Evolutionary conservation across 2,797 vertebrate genomes (phyloP).

Genomic region (Dryobates pubescens): DNA sequence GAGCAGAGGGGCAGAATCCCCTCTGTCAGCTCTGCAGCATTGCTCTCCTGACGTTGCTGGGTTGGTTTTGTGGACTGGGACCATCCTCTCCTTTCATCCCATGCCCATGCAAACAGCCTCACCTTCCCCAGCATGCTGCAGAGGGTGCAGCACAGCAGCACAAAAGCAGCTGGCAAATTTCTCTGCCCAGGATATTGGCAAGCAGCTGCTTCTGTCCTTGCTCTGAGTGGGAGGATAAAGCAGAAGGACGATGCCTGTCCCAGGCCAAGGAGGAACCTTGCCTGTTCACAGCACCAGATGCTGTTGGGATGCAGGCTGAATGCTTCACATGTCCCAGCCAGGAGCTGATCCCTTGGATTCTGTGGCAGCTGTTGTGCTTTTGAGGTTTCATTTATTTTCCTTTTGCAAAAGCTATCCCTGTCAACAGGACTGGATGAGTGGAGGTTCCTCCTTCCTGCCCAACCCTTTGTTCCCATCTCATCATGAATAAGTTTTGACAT

Average conservation of each 20-base stretch:
- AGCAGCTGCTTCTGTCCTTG: background rate
- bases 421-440: background rate
- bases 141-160: background rate
- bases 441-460: background rate
- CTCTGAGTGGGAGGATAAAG: background rate
- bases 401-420: background rate
- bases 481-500: background rate
- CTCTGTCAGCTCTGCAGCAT: background rate
- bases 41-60: background rate
- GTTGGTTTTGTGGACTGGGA: background rate
- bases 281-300: rapidly evolving
- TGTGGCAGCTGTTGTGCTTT: background rate
- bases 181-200: background rate
- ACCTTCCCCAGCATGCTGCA: background rate
- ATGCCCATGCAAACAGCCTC: background rate
- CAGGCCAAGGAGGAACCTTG: background rate
- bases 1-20: too few species aligned
- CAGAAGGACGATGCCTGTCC: background rate
- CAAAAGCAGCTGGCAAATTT: background rate
- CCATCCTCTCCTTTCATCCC: background rate
- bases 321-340: background rate
- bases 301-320: background rate
- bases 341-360: background rate
- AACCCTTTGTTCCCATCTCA: background rate
- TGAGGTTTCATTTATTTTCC: background rate